Base-by-base conservation (phyloP, 2,113 vertebrate species). In the Acinonyx jubatus region DNA sequence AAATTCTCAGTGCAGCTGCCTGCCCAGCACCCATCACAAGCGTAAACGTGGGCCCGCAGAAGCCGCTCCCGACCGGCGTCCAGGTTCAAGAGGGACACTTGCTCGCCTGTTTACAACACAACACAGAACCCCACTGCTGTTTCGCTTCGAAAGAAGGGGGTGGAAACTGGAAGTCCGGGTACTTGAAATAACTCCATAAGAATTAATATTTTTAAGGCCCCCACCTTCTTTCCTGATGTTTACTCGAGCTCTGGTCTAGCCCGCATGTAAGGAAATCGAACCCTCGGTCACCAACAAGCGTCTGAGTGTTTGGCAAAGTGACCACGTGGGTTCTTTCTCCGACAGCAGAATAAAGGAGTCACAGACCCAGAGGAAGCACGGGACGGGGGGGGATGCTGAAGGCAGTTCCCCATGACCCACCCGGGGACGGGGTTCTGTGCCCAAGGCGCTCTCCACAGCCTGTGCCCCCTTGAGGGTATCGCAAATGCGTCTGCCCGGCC, bases 401-500 rank as follows among this genome's bases (percentile, higher is more conserved):
- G 31, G 45, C 13, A 3, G 15, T 23, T 55, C 74, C 50, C 21
- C 4, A 9, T 0, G 0, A 52, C 4, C 65, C 19, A 1, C 25
- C 0, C 91, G 57, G 27, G 73, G 29, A 61, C 86, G 94, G 89
- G 12, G 33, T 66, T 85, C 94, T 76, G 79, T 48, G 71, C 69
- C 29, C 27, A 0, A 29, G 15, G 31, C 12, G 14, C 10, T 31
- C 38, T 2, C 6, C 1, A 0, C 1, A 81, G 74, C 74, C 11
- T 1, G 33, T 0, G 0, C 36, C 48, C 0, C 0, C 0, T 0
- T 87, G 0, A 0, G 1, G 12, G 2, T n/a, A 8, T 45, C 1
- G 63, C 78, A 25, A 33, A 48, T 5, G 55, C 1, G 6, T 11
- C 63, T 63, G 31, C 36, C 0, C 91, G 38, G 27, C 61, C 74